Evolutionary conservation across 2,113 vertebrate genomes (phyloP).

Genomic region (Tinamus guttatus): DNA sequence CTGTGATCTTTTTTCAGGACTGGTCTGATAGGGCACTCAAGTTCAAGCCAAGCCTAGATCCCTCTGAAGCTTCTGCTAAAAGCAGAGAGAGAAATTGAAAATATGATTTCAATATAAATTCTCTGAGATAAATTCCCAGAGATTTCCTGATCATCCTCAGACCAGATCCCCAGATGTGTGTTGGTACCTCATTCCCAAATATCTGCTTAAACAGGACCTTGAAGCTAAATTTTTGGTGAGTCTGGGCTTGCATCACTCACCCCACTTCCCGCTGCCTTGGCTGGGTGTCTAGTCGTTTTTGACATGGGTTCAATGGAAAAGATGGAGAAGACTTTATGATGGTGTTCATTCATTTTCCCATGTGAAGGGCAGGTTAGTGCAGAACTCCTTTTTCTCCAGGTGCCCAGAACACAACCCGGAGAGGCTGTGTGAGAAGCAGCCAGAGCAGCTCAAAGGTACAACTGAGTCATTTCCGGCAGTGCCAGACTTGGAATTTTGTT

Average conservation of each 20-base stretch:
- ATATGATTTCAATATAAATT: neutral
- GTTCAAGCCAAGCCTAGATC: constrained; percentile 1
- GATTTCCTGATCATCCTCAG: neutral
- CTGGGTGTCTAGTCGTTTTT: neutral
- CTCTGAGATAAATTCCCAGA: neutral
- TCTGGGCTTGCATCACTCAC: neutral
- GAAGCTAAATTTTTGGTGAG: neutral
- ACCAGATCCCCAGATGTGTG: neutral
- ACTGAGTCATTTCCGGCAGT: neutral
- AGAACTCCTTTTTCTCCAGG: neutral
- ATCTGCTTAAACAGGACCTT: neutral
- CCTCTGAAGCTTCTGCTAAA: neutral
- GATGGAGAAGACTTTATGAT: neutral
- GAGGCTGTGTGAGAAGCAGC: neutral
- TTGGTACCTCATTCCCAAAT: neutral
- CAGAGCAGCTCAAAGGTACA: neutral
- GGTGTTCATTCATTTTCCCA: neutral
- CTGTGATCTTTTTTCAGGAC: neutral
- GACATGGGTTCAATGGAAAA: neutral
- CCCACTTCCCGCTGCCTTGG: neutral
- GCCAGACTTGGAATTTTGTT: neutral
- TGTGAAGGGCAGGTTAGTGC: neutral
- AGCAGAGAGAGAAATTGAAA: neutral
- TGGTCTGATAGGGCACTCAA: neutral
- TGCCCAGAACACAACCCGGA: neutral